Evolutionary conservation across 2,113 vertebrate species (phyloP).

Genomic region (Orycteropus afer): DNA sequence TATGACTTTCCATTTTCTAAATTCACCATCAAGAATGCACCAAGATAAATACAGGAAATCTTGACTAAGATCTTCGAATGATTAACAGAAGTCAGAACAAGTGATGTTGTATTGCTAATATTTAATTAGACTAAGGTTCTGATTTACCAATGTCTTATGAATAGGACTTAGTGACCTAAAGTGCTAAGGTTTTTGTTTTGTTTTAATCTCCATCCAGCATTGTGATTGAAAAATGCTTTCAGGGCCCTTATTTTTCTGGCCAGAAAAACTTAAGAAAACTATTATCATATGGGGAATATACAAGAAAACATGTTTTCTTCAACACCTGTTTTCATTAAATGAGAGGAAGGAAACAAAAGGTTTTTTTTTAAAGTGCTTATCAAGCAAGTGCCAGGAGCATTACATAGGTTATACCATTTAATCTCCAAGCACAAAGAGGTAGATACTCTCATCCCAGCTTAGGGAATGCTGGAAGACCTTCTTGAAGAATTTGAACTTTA

Average conservation of each 20-base stretch:
- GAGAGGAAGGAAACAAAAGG: conserved; percentile 9
- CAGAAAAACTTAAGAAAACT: conserved; percentile 38
- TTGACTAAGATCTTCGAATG: not conserved
- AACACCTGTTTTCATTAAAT: conserved; percentile 68
- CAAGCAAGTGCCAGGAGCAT: conserved; percentile 31
- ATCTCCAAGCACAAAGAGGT: not conserved
- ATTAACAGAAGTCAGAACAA: not conserved
- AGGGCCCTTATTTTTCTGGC: not conserved
- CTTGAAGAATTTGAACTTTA: not conserved
- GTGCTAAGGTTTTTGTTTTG: not conserved
- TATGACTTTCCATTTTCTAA: not conserved
- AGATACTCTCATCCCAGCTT: not conserved
- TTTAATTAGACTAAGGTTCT: not conserved
- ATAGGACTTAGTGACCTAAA: conserved; percentile 19
- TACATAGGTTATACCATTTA: conserved; percentile 20
- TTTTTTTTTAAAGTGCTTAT: conserved; percentile 8
- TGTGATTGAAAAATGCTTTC: conserved; percentile 45
- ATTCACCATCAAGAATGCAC: not conserved
- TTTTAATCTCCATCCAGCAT: conserved; percentile 7
- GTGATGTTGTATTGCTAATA: not conserved
- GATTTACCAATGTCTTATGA: not conserved
- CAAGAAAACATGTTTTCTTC: conserved; percentile 44
- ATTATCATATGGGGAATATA: conserved; percentile 35
- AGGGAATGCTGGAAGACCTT: not conserved
- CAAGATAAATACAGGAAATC: not conserved